Evolutionary conservation across 1,140 invertebrate species (phyloP), one percentile per base, ranked within the genome.

Genomic region (Diplogasteroides magnus): DNA sequence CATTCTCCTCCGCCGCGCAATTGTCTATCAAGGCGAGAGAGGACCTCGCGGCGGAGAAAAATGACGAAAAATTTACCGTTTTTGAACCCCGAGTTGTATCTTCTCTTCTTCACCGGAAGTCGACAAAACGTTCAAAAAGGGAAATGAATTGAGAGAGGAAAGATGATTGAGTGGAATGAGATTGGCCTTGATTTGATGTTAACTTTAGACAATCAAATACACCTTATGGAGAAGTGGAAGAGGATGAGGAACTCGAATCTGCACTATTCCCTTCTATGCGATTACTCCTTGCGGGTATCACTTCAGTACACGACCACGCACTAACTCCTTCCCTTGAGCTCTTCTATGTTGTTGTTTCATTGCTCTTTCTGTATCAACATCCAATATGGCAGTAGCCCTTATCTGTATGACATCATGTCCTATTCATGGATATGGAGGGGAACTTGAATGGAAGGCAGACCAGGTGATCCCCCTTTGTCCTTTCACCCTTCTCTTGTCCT

Each of bases 371-470:
- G 78, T 82, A 57, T 74, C 68, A 11, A 77, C 79, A 0, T 81
- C 78, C 15, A 81, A 81, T 65, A 77, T 81, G 25, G 78, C 79
- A n/a, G 79, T 81, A 27, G 79, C 80, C 26, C 58, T 81, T 19
- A 81, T 81, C 55, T 81, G 79, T 61, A 81, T 81, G 79, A 81
- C 79, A 14, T 77, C 72, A n/a, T 81, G 79, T 56, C 80, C 80
- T n/a, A 32, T 77, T 15, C 76, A 81, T 64, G 81, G 74, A 25
- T 81, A 81, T 57, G 71, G 70, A 3, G 79, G 81, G 15, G 76
- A 79, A 48, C 32, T 81, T 6, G 75, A 79, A 29, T 81, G 79
- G 79, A 58, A 76, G 48, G 72, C 79, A 14, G 76, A 81, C 59
- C 75, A 81, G 67, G 77, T 29, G 3, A 26, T 6, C 59, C 13